Percentiles rank a stretch among this genome's conserved stretches.
phyloP scores from a whole-genome alignment of 2,113 vertebrate genomes.

The Tetraodon nigroviridis region DNA sequence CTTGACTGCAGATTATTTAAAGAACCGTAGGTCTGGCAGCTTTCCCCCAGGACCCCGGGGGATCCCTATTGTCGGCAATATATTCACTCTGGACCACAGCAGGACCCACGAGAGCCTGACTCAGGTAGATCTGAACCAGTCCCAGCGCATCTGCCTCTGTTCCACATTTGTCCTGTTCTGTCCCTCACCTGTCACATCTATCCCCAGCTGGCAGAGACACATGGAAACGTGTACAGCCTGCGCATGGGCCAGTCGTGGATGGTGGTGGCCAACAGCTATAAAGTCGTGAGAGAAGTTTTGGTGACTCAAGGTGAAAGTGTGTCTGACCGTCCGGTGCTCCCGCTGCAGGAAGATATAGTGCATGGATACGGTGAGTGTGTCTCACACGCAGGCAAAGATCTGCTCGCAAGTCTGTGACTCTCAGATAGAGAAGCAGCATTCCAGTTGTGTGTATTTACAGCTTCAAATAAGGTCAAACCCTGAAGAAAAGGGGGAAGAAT shows the following conservation, averaged over 20 bases:
- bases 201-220: conserved; percentile 34
- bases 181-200: not conserved
- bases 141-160: too few relatives aligned
- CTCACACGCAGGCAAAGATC: not conserved
- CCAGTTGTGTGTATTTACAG: not conserved
- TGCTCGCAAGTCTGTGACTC: not conserved
- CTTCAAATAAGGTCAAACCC: not conserved
- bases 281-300: conserved; percentile 50
- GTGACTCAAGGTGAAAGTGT: conserved; percentile 50
- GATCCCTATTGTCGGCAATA: conserved; percentile 49
- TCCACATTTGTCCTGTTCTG: not conserved
- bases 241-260: conserved; percentile 22
- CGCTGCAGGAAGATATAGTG: conserved; percentile 2
- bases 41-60: conserved; percentile 54
- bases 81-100: conserved; percentile 30
- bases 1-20: conserved; percentile 37
- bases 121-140: conserved; percentile 22
- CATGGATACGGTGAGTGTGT: conserved; percentile 15
- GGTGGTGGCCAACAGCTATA: conserved; percentile 47
- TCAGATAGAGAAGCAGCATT: not conserved
- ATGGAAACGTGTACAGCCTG: conserved; percentile 52
- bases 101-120: conserved; percentile 29
- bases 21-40: conserved; percentile 17
- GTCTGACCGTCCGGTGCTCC: conserved; percentile 27
- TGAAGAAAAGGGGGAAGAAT: too few relatives aligned